Evolutionary conservation across 2,113 vertebrate species (phyloP).

Genomic region (Bujurquina vittata): DNA sequence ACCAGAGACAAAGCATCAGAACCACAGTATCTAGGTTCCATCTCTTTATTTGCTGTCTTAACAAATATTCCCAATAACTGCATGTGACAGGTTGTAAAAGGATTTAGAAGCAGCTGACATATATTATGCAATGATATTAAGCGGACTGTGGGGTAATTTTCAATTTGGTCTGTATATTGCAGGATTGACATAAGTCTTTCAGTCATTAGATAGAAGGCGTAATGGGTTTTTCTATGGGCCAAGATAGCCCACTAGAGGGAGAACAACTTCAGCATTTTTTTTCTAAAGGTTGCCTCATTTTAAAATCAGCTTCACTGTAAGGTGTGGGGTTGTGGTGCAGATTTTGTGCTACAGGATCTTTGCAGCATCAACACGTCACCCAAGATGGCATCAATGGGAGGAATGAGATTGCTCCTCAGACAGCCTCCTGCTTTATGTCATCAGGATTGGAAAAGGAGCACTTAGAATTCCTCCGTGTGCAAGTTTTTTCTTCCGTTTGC

Average conservation of each 20-base stretch:
- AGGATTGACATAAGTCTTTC: slow-evolving; percentile 7
- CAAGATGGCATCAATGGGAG: neutral
- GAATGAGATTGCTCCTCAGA: neutral
- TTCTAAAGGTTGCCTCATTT: neutral
- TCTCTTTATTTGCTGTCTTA: neutral
- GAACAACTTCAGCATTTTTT: slow-evolving; percentile 5
- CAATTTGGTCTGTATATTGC: slow-evolving; percentile 26
- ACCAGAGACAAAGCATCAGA: slow-evolving; percentile 8
- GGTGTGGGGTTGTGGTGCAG: neutral
- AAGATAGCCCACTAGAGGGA: slow-evolving; percentile 26
- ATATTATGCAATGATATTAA: slow-evolving; percentile 18
- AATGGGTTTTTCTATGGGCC: neutral
- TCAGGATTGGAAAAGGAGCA: slow-evolving; percentile 9
- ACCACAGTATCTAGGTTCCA: neutral
- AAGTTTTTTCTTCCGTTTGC: neutral
- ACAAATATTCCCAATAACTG: slow-evolving; percentile 26
- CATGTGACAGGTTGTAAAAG: slow-evolving; percentile 23
- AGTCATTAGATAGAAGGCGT: slow-evolving; percentile 25
- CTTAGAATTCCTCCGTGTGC: neutral
- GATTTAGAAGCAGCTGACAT: slow-evolving; percentile 15
- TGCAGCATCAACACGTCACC: neutral
- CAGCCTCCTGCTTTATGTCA: neutral
- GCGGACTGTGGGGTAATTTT: slow-evolving; percentile 13
- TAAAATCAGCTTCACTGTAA: slow-evolving; percentile 3
- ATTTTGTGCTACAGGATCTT: neutral